A percentile compares a stretch with the other conserved stretches of the same genome.
Evolutionary conservation across 1,140 invertebrate species (phyloP).

Genomic region (Grapholita molesta): DNA sequence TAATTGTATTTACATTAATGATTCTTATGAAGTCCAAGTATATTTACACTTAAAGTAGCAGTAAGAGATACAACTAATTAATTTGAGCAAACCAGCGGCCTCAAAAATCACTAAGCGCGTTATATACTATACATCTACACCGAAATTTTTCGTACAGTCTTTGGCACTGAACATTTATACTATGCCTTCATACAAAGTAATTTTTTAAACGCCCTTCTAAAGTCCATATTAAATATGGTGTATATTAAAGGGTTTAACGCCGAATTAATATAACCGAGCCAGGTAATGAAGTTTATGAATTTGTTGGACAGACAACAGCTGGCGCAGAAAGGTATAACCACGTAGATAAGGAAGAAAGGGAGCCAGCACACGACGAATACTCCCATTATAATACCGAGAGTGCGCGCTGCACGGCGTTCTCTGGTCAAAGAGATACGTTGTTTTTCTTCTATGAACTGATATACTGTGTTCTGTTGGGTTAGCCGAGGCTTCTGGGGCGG

Average conservation of each 20-base stretch:
- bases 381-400: constrained; percentile 95
- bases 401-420: constrained; percentile 94
- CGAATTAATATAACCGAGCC: constrained; percentile 98
- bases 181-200: constrained; percentile 83
- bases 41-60: constrained; percentile 16
- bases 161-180: constrained; percentile 49
- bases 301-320: constrained; percentile 88
- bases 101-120: constrained; percentile 28
- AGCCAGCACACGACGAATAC: constrained; percentile 98
- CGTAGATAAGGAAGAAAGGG: constrained; percentile 97
- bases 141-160: constrained; percentile 27
- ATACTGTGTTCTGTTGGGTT: constrained; percentile 82
- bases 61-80: constrained; percentile 28
- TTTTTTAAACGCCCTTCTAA: constrained; percentile 94
- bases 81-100: constrained; percentile 63
- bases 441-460: constrained; percentile 95
- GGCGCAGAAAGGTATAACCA: constrained; percentile 92
- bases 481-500: constrained; percentile 41
- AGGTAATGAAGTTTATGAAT: constrained; percentile 94
- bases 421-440: constrained; percentile 95
- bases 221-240: constrained; percentile 98
- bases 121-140: constrained; percentile 20
- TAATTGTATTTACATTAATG: constrained; percentile 25
- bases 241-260: constrained; percentile 98
- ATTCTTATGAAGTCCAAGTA: constrained; percentile 14